A percentile compares a stretch with the other conserved stretches of the same genome.
Conservation (phyloP, 2,888 invertebrate genomes). For the Horisme vitalbata region DNA sequence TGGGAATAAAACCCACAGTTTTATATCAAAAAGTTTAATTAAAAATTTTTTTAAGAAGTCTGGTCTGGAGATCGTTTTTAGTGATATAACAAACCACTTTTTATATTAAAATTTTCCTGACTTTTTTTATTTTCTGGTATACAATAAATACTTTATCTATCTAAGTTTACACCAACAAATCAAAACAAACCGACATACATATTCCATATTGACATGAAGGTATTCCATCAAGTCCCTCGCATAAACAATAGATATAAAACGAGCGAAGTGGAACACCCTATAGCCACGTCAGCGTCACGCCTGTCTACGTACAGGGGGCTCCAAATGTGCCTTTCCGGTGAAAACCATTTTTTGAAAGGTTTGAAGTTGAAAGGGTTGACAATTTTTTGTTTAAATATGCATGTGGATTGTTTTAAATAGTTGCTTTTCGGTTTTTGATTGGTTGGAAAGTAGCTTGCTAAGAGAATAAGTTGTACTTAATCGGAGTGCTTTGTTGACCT, state of each 20-base stretch:
- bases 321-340: slow-evolving; percentile 29
- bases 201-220: slow-evolving; percentile 33
- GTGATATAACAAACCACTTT: too few species aligned
- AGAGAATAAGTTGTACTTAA: too few species aligned
- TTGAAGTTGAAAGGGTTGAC: slow-evolving; percentile 23
- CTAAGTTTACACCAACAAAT: too few species aligned
- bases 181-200: slow-evolving; percentile 15
- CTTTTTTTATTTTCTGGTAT: too few species aligned
- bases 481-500: too few species aligned
- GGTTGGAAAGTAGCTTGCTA: too few species aligned
- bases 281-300: slow-evolving; percentile 71
- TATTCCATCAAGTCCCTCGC: slow-evolving; percentile 67
- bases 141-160: too few species aligned
- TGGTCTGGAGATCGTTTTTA: too few species aligned
- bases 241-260: slow-evolving; percentile 80
- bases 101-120: too few species aligned
- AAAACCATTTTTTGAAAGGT: slow-evolving; percentile 17
- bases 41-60: too few species aligned
- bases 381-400: slow-evolving; percentile 5
- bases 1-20: too few species aligned
- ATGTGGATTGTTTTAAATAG: slow-evolving; percentile 1
- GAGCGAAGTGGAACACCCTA: slow-evolving; percentile 78
- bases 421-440: neutral
- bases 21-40: too few species aligned
- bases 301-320: slow-evolving; percentile 62